phyloP scores from a whole-genome alignment of 2,113 vertebrate species.

The Rhabdomys dilectus region DNA sequence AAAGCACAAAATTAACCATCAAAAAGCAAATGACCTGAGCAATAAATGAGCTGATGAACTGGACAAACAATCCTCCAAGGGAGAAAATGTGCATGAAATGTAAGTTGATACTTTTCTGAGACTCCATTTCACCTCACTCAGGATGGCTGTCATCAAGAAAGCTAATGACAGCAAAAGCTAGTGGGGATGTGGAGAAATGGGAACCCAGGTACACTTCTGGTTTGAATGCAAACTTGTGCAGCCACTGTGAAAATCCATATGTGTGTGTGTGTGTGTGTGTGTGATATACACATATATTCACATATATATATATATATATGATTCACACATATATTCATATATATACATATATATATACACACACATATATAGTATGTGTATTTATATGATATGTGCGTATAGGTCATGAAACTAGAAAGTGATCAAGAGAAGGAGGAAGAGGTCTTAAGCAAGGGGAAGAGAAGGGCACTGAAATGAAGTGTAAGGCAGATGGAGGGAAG shows the following conservation, averaged over 20 bases:
- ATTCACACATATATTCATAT: too few relatives aligned
- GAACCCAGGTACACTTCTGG: not conserved
- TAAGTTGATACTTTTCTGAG: not conserved
- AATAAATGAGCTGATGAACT: not conserved
- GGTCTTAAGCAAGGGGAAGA: not conserved
- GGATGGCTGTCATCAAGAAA: not conserved
- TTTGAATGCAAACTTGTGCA: not conserved
- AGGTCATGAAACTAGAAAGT: not conserved
- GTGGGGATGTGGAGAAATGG: not conserved
- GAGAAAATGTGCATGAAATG: too few relatives aligned
- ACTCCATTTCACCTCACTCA: not conserved
- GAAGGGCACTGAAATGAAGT: not conserved
- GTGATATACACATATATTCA: too few relatives aligned
- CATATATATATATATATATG: too few relatives aligned
- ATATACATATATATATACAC: not conserved
- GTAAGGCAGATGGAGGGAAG: too few relatives aligned
- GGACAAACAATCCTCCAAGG: not conserved
- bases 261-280: too few relatives aligned
- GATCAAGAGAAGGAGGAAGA: not conserved
- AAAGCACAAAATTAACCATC: not conserved
- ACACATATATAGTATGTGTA: rapidly evolving
- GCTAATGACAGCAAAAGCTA: not conserved
- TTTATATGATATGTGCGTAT: not conserved
- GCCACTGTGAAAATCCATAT: not conserved
- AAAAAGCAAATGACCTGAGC: not conserved